Conservation (phyloP, 2,888 invertebrate species). For the Petrophora chlorosata region DNA sequence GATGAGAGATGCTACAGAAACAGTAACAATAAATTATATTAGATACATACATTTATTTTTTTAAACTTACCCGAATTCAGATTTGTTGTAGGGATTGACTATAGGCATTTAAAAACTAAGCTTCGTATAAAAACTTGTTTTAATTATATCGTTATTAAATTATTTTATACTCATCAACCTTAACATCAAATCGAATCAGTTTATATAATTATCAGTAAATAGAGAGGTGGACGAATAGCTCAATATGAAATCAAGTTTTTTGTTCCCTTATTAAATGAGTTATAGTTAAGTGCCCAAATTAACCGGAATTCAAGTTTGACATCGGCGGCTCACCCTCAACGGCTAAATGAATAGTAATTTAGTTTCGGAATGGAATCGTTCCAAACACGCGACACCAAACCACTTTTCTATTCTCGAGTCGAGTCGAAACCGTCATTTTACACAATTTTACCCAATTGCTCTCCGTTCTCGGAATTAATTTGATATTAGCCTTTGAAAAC, state of each 20-base stretch:
- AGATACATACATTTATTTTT: no score
- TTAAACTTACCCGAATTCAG: no score
- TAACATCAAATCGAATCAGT: background rate
- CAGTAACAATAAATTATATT: no score
- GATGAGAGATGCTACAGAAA: no score
- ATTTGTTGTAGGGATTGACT: no score
- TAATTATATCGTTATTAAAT: no score
- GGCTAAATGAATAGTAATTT: constrained; percentile 83
- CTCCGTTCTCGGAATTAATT: constrained; percentile 82
- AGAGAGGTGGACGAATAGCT: constrained; percentile 18
- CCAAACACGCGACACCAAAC: constrained; percentile 80
- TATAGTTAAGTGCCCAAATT: constrained; percentile 53
- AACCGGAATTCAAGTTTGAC: constrained; percentile 73
- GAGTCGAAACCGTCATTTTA: constrained; percentile 81
- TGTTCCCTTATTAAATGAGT: constrained; percentile 28
- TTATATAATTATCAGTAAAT: background rate
- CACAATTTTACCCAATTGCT: constrained; percentile 83
- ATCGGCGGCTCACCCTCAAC: constrained; percentile 70
- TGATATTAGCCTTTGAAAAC: constrained; percentile 83
- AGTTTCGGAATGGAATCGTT: constrained; percentile 82
- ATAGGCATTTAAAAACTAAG: no score
- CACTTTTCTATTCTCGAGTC: constrained; percentile 81
- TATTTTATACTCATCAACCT: no score
- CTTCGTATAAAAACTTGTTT: no score
- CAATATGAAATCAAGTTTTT: constrained; percentile 28